Base-by-base conservation (phyloP, 2,888 invertebrate species). In the Aphrophora alni region DNA sequence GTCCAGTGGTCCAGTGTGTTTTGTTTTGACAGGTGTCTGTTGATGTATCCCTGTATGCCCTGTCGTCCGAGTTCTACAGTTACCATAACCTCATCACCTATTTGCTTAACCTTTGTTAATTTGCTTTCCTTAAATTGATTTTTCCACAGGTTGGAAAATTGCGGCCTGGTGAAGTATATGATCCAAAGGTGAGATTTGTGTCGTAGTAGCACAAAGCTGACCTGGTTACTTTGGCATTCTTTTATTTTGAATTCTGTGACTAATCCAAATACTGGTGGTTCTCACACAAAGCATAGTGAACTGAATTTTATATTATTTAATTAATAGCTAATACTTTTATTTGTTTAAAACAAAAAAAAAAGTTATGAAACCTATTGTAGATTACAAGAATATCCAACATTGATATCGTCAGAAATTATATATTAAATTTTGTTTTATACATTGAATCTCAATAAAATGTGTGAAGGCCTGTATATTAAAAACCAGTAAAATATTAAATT, bases 101-200 rank as follows among this genome's bases (percentile, higher is more conserved):
- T 74, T 80, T 77, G 80, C 80, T 80, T 80, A 77, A 83, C 82
- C 80, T 83, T 82, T 82, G 82, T 83, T 83, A 84, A 82, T 82
- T 83, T 82, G 84, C 83, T 83, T 84, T 81, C 85, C 83, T 85
- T 81, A 84, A 83, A 88, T 88, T 85, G 86, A 85, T 86, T 85
- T 91, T 90, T 90, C 90, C 89, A 89, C 92, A 92, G 92, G 92
- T 90, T 90, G 92, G 92, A 90, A 92, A 91, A 90, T 93, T 94
- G 90, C 93, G 94, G 89, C 94, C 94, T 88, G 94, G 94, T 90
- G 94, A 94, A 91, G 92, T 94, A 88, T 90, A 91, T 89, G 93
- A 93, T 89, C 90, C 90, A 89, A 93, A 94, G 94, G 94, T 94
- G 92, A 92, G 92, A 90, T 91, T 91, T 84, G 81, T 82, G 81